Conservation (phyloP, 92 coral and sea anemone genomes). For the Bergia sp. region DNA sequence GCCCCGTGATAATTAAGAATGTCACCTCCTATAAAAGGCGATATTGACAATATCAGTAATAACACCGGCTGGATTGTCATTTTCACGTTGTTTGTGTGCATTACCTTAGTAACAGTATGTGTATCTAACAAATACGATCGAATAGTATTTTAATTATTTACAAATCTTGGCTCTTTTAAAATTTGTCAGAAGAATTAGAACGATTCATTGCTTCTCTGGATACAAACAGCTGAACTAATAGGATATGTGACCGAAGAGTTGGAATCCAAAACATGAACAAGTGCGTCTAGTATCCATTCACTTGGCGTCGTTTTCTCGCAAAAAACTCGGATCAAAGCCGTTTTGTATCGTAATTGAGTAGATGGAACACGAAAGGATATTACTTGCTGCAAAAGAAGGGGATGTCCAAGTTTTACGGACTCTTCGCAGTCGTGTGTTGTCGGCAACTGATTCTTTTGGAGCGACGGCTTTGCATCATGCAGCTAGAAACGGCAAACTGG, state of each 20-base stretch:
- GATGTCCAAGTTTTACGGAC: slow-evolving; percentile 70
- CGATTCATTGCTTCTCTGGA: slow-evolving; percentile 19
- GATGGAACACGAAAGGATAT: slow-evolving; percentile 71
- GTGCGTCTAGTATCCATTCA: not conserved
- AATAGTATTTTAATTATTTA: slow-evolving; percentile 44
- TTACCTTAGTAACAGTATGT: slow-evolving; percentile 18
- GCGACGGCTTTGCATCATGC: slow-evolving; percentile 86
- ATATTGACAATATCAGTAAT: not conserved
- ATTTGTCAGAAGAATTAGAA: slow-evolving; percentile 25
- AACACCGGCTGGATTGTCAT: not conserved
- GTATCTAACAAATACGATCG: not conserved
- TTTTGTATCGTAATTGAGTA: slow-evolving; percentile 18
- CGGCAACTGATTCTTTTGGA: slow-evolving; percentile 79
- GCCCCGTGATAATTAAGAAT: not conserved
- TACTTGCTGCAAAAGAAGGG: slow-evolving; percentile 85
- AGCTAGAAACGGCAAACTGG: slow-evolving; percentile 70
- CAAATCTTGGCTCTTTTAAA: not conserved
- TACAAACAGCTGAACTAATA: not conserved
- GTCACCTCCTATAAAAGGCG: not conserved
- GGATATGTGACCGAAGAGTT: not conserved
- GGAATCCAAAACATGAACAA: not conserved
- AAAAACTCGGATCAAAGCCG: not conserved
- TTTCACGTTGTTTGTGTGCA: slow-evolving; percentile 7
- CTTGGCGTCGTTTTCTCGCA: not conserved
- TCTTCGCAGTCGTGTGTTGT: slow-evolving; percentile 66